These are phyloP conservation scores for Leptarthrus brevirostris DNA, from an alignment of 2,888 invertebrate species.

Conservation along the genomic window DNA sequence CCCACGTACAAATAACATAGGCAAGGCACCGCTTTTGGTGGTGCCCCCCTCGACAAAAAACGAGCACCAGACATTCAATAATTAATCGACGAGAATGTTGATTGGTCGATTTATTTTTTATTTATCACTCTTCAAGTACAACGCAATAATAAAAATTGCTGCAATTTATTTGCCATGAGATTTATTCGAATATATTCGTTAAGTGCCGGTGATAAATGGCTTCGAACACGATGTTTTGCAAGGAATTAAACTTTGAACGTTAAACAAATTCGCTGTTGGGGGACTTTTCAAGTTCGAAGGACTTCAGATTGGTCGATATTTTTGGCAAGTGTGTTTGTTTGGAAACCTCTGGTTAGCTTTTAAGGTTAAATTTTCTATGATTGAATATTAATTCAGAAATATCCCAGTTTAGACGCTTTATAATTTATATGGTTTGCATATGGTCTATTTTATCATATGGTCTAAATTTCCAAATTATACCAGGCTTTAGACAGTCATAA, in stretches of 20 bases:
- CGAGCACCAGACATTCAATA: conserved; percentile 32
- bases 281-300: neutral
- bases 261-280: neutral
- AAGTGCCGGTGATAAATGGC: conserved; percentile 47
- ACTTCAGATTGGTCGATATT: too few species aligned
- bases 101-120: conserved; percentile 49
- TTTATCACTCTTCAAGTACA: conserved; percentile 39
- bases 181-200: conserved; percentile 50
- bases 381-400: too few species aligned
- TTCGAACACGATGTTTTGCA: neutral
- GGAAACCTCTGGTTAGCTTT: too few species aligned
- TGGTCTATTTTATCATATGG: too few species aligned
- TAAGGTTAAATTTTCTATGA: too few species aligned
- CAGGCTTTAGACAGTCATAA: too few species aligned
- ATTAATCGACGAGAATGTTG: conserved; percentile 48
- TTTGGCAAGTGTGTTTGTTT: too few species aligned
- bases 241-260: conserved; percentile 31
- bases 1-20: too few species aligned
- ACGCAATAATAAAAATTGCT: conserved; percentile 47
- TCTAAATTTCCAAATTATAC: too few species aligned
- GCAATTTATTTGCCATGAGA: conserved; percentile 48
- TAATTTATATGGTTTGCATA: too few species aligned
- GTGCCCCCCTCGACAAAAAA: neutral
- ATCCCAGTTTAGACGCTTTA: too few species aligned
- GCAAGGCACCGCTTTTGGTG: too few species aligned